These are phyloP conservation scores for Axea sp. DNA, from an alignment of 2,888 invertebrate species.

Conservation along the genomic window DNA sequence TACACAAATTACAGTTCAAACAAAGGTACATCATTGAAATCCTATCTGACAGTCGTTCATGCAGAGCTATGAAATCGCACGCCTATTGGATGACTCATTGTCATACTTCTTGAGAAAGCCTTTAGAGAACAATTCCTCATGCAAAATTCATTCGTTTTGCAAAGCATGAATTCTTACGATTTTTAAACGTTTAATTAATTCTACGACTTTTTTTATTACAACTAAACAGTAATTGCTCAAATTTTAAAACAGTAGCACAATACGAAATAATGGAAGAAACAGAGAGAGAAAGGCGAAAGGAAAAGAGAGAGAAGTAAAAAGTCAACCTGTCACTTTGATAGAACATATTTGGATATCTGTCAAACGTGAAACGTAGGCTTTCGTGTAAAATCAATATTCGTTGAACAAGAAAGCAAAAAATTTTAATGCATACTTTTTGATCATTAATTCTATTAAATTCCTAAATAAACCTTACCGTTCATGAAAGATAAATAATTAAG, in stretches of 20 bases:
- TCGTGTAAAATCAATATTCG: not conserved
- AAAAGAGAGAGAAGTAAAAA: not conserved
- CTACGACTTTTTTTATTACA: too few species aligned
- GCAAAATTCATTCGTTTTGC: too few species aligned
- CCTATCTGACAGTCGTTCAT: conserved; percentile 9
- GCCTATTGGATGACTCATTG: conserved; percentile 46
- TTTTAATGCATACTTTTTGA: too few species aligned
- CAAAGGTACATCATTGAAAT: too few species aligned
- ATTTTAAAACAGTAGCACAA: too few species aligned
- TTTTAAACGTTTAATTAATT: too few species aligned
- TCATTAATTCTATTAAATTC: too few species aligned
- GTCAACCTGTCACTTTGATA: conserved; percentile 34
- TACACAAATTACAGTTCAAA: too few species aligned
- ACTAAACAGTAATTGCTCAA: too few species aligned
- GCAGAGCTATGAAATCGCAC: conserved; percentile 29
- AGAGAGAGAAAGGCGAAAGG: not conserved
- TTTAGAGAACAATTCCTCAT: too few species aligned
- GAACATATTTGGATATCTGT: conserved; percentile 31
- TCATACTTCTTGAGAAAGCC: conserved; percentile 9
- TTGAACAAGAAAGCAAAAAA: too few species aligned
- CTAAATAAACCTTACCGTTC: conserved; percentile 10
- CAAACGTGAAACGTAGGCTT: conserved; percentile 1
- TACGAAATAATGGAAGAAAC: not conserved
- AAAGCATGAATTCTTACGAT: too few species aligned
- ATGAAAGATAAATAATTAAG: conserved; percentile 10